Conservation (phyloP, 2,797 vertebrate genomes). For the Nannoperca obscura region DNA sequence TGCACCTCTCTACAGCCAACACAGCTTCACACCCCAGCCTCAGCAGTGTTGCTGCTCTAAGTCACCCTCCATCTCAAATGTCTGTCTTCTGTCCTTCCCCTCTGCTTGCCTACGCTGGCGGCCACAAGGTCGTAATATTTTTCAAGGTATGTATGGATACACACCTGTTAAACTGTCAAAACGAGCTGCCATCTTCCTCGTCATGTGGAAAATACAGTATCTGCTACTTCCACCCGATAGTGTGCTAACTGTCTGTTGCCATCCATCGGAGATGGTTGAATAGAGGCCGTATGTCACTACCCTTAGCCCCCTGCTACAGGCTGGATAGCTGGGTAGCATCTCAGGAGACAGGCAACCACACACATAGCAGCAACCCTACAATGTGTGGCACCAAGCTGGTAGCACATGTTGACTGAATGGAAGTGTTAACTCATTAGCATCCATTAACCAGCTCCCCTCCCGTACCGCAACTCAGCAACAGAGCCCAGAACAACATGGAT, state of each 20-base stretch:
- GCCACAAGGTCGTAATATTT: conserved; percentile 87
- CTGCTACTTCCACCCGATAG: conserved; percentile 28
- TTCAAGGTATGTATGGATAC: conserved; percentile 86
- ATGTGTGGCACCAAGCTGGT: conserved; percentile 22
- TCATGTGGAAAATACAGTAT: conserved; percentile 35
- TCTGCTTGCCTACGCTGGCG: conserved; percentile 80
- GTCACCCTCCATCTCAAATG: conserved; percentile 72
- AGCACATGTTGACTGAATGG: conserved; percentile 42
- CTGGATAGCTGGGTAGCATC: conserved; percentile 22
- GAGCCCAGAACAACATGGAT: conserved; percentile 36
- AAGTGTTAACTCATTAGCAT: conserved; percentile 53
- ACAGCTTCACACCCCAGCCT: conserved; percentile 23
- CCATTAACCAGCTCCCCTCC: conserved; percentile 36
- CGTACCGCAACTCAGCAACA: neutral
- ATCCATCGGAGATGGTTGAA: conserved; percentile 12
- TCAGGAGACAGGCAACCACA: conserved; percentile 21
- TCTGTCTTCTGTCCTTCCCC: conserved; percentile 84
- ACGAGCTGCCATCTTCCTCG: conserved; percentile 34
- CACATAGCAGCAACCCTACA: conserved; percentile 7
- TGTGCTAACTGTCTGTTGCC: conserved; percentile 18
- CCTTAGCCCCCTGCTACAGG: conserved; percentile 19
- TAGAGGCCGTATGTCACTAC: conserved; percentile 18
- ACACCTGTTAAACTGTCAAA: conserved; percentile 43
- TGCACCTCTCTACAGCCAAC: conserved; percentile 31
- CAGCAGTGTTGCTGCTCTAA: conserved; percentile 44